Evolutionary conservation across 2,797 vertebrate species (phyloP).

Genomic region (Enteromius viviparus): DNA sequence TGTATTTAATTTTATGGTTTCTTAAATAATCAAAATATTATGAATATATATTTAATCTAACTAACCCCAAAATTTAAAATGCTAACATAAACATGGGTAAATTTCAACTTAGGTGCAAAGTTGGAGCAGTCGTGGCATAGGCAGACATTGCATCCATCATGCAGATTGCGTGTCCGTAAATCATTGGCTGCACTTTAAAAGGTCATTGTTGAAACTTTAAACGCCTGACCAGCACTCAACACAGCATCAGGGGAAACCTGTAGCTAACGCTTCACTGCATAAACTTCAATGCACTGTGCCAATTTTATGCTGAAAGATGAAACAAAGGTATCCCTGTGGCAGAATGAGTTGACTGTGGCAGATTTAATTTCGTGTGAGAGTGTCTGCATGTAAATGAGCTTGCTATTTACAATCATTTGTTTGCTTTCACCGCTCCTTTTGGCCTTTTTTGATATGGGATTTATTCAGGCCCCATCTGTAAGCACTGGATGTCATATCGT

Average conservation of each 20-base stretch:
- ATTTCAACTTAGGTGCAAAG: background rate
- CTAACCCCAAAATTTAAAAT: background rate
- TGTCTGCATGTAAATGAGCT: conserved; percentile 25
- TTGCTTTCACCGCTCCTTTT: conserved; percentile 12
- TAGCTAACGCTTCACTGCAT: background rate
- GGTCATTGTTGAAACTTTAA: conserved; percentile 8
- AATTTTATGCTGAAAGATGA: background rate
- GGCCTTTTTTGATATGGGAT: conserved; percentile 39
- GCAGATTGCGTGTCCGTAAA: background rate
- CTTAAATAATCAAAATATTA: background rate
- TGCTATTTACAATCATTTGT: conserved; percentile 34
- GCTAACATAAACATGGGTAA: background rate
- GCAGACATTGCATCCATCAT: background rate
- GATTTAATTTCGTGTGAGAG: conserved; percentile 14
- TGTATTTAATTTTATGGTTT: background rate
- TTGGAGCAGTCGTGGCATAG: background rate
- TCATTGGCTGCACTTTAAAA: background rate
- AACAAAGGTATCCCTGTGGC: background rate
- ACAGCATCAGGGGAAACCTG: background rate
- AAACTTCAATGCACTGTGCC: background rate
- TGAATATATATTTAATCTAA: background rate
- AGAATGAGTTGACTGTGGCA: background rate
- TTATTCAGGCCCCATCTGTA: conserved; percentile 48
- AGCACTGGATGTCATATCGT: background rate
- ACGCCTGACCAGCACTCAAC: background rate